These are phyloP conservation scores for Tiliqua scincoides DNA, from an alignment of 2,113 vertebrate genomes.

Conservation along the genomic window DNA sequence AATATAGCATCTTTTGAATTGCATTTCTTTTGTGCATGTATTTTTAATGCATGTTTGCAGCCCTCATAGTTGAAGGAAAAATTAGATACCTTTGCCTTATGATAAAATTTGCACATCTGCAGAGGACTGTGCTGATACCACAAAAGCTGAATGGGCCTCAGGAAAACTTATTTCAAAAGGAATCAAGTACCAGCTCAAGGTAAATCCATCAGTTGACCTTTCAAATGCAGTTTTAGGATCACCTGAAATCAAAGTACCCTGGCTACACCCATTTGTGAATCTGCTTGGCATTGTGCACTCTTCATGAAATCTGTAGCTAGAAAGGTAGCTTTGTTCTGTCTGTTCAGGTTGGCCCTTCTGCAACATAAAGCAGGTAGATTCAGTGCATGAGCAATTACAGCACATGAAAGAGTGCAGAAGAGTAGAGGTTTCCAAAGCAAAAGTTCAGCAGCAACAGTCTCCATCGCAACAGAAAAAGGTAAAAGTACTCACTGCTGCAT, in stretches of 20 bases:
- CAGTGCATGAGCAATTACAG: too few species aligned
- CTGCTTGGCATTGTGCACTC: not conserved
- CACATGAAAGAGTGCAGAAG: not conserved
- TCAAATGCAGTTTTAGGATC: too few species aligned
- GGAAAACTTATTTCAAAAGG: too few species aligned
- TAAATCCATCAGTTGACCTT: too few species aligned
- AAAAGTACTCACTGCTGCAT: not conserved
- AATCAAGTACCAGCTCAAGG: too few species aligned
- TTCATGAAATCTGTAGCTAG: not conserved
- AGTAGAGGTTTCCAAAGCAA: not conserved
- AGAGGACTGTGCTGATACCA: not conserved
- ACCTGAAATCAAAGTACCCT: too few species aligned
- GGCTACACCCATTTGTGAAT: too few species aligned
- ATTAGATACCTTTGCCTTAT: not conserved
- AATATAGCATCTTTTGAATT: not conserved
- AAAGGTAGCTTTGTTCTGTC: not conserved
- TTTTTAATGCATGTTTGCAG: not conserved
- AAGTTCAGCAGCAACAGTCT: not conserved
- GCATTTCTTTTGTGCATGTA: too few species aligned
- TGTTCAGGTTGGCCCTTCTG: not conserved
- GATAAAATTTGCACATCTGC: not conserved
- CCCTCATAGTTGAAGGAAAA: not conserved
- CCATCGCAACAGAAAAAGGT: constrained; percentile 12
- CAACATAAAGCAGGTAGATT: not conserved
- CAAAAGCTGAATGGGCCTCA: not conserved